Conservation (phyloP, 2,797 vertebrate species). For the Coilia nasus region DNA sequence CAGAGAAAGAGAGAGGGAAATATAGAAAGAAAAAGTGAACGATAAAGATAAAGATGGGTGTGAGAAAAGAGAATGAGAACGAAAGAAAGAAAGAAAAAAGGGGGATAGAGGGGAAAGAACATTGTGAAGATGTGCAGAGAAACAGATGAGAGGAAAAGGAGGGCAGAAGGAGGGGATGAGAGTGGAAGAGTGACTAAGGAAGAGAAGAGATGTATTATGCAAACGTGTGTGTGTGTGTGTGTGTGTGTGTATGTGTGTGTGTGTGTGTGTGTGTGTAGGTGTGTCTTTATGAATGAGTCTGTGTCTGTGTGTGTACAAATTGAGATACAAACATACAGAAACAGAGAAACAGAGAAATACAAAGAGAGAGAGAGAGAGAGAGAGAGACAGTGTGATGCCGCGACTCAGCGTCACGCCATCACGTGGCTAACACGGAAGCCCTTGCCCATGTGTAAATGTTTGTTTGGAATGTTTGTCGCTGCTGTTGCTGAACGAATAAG, state of each 20-base stretch:
- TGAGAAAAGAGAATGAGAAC: conserved; percentile 39
- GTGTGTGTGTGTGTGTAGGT: background rate
- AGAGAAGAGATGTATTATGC: too few species aligned
- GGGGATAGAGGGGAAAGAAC: too few species aligned
- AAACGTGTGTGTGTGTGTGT: background rate
- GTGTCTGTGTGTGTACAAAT: background rate
- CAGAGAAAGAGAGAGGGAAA: background rate
- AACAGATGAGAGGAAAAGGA: too few species aligned
- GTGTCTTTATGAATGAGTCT: background rate
- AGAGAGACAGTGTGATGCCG: background rate
- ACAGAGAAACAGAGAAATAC: background rate
- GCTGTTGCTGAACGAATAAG: too few species aligned
- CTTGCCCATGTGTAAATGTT: too few species aligned
- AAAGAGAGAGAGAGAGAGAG: background rate
- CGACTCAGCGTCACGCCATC: too few species aligned
- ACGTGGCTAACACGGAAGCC: too few species aligned
- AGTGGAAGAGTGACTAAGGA: too few species aligned
- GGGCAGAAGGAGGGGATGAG: too few species aligned
- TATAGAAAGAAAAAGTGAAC: background rate
- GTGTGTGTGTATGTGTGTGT: background rate
- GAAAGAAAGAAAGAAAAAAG: conserved; percentile 10
- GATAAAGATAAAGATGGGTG: background rate
- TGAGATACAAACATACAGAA: conserved; percentile 27
- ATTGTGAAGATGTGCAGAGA: too few species aligned
- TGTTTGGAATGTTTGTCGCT: too few species aligned